Conservation (phyloP, 2,797 vertebrate species). For the Peromyscus attwateri region DNA sequence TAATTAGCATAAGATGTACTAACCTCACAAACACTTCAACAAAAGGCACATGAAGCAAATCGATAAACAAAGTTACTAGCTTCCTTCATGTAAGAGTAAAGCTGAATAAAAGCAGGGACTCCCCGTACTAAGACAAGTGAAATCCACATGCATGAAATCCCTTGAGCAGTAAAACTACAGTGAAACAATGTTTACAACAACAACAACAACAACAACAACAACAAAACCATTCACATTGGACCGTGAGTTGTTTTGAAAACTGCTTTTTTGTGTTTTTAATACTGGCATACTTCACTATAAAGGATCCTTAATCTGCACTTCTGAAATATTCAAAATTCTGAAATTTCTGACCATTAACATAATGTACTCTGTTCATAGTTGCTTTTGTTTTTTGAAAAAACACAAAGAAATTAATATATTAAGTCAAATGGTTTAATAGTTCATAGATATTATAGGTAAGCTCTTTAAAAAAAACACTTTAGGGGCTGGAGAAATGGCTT, state of each 20-base stretch:
- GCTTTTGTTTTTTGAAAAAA: not conserved
- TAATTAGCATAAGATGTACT: not conserved
- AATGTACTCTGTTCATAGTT: not conserved
- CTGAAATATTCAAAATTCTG: not conserved
- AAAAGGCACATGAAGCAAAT: conserved; percentile 8
- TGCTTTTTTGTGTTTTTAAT: not conserved
- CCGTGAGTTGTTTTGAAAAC: not conserved
- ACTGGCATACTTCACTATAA: not conserved
- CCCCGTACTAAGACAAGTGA: not conserved
- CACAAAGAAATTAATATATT: not conserved
- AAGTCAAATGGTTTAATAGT: conserved; percentile 32
- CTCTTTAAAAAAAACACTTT: not conserved
- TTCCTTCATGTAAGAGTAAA: conserved; percentile 11
- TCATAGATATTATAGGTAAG: not conserved
- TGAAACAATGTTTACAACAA: not conserved
- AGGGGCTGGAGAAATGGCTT: too few species aligned
- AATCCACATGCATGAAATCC: not conserved
- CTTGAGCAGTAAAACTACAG: conserved; percentile 23
- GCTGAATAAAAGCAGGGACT: conserved; percentile 4
- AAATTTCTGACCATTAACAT: not conserved
- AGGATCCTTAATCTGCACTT: not conserved
- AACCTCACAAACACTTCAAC: not conserved
- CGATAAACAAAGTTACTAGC: not conserved
- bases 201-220: conserved; percentile 32
- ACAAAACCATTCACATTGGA: not conserved